These are phyloP conservation scores for Sebastes taczanowskii DNA, from an alignment of 2,797 vertebrate species.

Conservation along the genomic window DNA sequence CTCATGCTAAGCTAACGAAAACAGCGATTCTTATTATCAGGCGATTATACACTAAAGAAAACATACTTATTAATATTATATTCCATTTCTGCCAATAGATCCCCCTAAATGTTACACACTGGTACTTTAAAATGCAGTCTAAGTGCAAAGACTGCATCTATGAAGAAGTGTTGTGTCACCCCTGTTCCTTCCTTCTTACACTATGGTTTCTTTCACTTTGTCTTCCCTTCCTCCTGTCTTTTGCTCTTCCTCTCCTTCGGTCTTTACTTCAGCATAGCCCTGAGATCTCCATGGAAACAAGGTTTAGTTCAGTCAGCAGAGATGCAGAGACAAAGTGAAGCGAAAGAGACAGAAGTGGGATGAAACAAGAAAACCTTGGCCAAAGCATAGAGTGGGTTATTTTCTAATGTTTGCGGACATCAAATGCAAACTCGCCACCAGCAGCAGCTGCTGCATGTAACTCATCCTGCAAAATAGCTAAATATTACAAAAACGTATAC, in stretches of 20 bases:
- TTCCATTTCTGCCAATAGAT: too few relatives aligned
- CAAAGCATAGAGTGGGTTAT: neutral
- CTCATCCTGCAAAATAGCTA: neutral
- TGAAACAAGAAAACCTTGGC: constrained; percentile 8
- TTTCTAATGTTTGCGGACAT: constrained; percentile 5
- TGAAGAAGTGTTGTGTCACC: constrained; percentile 45
- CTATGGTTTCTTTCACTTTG: neutral
- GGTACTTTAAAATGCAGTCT: neutral
- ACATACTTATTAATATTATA: too few relatives aligned
- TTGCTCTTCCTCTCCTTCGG: neutral
- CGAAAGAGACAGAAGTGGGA: constrained; percentile 9
- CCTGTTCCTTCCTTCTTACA: neutral
- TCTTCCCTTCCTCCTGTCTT: neutral
- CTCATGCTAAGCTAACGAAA: too few relatives aligned
- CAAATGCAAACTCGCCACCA: neutral
- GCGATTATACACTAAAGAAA: too few relatives aligned
- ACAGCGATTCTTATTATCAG: too few relatives aligned
- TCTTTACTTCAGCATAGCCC: constrained; percentile 43
- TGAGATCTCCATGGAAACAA: constrained; percentile 82
- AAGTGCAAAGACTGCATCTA: neutral
- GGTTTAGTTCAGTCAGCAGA: constrained; percentile 60
- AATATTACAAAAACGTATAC: neutral
- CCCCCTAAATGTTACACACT: too few relatives aligned
- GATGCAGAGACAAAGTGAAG: constrained; percentile 21
- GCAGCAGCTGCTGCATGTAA: neutral